Evolutionary conservation across 1,140 invertebrate genomes (phyloP).

Genomic region (Delia radicum): DNA sequence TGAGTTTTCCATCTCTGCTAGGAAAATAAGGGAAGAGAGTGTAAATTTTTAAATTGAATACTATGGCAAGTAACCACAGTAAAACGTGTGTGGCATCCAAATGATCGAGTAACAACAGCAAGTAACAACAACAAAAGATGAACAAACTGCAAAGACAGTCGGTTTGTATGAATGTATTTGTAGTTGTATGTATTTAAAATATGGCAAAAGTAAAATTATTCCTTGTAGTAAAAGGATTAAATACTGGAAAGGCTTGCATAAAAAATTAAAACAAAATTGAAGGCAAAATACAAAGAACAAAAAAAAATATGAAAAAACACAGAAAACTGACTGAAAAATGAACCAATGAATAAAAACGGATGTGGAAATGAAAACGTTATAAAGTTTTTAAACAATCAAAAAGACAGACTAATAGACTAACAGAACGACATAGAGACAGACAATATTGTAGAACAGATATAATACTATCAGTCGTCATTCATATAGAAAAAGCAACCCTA

Average conservation of each 20-base stretch:
- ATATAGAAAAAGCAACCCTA: too few relatives aligned
- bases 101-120: not conserved
- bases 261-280: not conserved
- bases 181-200: not conserved
- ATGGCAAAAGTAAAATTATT: not conserved
- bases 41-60: conserved; percentile 6
- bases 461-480: too few relatives aligned
- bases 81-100: conserved; percentile 10
- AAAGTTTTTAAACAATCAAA: not conserved
- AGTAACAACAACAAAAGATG: not conserved
- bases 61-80: not conserved
- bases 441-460: not conserved
- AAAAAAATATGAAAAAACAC: too few relatives aligned
- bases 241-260: not conserved
- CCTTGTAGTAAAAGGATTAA: not conserved
- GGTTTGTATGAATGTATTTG: not conserved
- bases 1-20: not conserved
- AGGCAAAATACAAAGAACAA: not conserved
- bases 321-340: not conserved
- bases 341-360: not conserved
- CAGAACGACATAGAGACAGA: not conserved
- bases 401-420: not conserved
- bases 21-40: not conserved
- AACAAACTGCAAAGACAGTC: not conserved
- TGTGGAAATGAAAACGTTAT: not conserved